phyloP scores from a whole-genome alignment of 2,113 vertebrate genomes.

The Riparia riparia region DNA sequence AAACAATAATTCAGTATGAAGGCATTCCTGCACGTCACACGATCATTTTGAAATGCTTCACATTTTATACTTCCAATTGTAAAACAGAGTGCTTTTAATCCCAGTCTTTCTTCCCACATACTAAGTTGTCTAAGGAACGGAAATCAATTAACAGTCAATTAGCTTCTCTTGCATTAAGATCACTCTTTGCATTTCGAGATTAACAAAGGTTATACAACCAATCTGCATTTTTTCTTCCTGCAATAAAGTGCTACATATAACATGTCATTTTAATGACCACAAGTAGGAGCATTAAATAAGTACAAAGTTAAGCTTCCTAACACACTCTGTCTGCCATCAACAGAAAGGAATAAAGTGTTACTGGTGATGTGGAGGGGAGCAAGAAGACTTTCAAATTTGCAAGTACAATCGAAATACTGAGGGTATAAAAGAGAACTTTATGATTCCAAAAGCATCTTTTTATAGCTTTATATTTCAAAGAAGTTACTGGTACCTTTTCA shows the following conservation, averaged over 20 bases:
- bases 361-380: background rate
- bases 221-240: conserved; percentile 72
- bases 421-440: conserved; percentile 57
- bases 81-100: conserved; percentile 46
- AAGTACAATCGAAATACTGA: conserved; percentile 47
- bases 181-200: conserved; percentile 57
- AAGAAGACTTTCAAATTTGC: conserved; percentile 32
- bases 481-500: conserved; percentile 70
- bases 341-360: conserved; percentile 63
- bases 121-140: conserved; percentile 54
- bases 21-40: conserved; percentile 18
- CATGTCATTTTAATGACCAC: conserved; percentile 82
- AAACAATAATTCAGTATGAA: conserved; percentile 35
- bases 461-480: conserved; percentile 64
- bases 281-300: conserved; percentile 79
- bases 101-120: conserved; percentile 40
- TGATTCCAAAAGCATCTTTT: conserved; percentile 75
- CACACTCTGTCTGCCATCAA: conserved; percentile 63
- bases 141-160: conserved; percentile 50
- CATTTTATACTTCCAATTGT: conserved; percentile 36
- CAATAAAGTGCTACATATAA: conserved; percentile 81
- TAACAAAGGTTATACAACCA: conserved; percentile 48
- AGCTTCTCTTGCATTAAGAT: conserved; percentile 40
- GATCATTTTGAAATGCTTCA: background rate
- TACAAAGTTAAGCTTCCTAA: conserved; percentile 76